Evolutionary conservation across 2,888 invertebrate species (phyloP), one percentile per base, ranked within the genome.

Genomic region (Dusona sp.): DNA sequence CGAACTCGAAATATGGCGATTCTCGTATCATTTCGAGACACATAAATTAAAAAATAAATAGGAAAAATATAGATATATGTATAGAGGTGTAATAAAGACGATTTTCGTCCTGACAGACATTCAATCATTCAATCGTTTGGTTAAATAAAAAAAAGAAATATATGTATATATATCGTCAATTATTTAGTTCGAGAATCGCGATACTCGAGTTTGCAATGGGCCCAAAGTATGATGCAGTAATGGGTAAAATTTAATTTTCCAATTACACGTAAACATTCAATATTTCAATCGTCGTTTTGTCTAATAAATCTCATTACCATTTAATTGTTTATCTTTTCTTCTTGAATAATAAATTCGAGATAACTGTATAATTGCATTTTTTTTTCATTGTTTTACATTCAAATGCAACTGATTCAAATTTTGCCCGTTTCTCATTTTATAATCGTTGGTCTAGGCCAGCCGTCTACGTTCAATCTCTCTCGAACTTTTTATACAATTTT

Each of bases 371-470:
- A 48, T 77, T 51, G 45, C 48, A 13, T 36, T 45, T 13, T 42
- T 29, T 36, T 61, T 19, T 29, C 33, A 19, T 29, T 4, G 16
- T 45, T n/a, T 11, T 25, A 29, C n/a, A 33, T 9, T 33, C 70
- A 22, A 74, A 70, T 70, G 38, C 13, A 68, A 70, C 29, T 13
- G 42, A 57, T 70, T 67, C 9, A 42, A 78, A 79, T 54, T 68
- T 79, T 79, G 38, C 68, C 70, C 79, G 61, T 79, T 79, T 57
- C 57, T 68, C 70, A 79, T 78, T 83, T 79, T 36, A 81, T 29
- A 16, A 16, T 79, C 79, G 79, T 75, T 85, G 83, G 67, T 85
- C 85, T 85, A 88, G 86, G 86, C 88, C 88, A 85, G 88, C 68
- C 72, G 72, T 79, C 67, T 68, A 79, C 70, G 48, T 82, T 65